phyloP scores from a whole-genome alignment of 2,113 vertebrate genomes.

The Trochalopteron elliotii region DNA sequence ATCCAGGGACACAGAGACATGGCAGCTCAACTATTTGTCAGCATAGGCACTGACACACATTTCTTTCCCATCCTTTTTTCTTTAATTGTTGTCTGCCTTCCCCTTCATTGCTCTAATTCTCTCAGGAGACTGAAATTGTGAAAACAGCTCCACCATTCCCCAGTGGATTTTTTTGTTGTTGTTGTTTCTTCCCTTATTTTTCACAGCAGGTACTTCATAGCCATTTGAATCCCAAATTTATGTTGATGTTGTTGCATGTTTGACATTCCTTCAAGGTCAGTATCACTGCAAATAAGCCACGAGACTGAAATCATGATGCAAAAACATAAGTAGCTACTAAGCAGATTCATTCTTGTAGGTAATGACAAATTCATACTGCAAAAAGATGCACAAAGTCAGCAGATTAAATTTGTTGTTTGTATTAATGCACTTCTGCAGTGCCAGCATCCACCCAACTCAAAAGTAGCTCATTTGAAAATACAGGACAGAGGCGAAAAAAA shows the following conservation, averaged over 20 bases:
- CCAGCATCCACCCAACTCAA: neutral
- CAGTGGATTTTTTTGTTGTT: neutral
- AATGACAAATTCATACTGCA: neutral
- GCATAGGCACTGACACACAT: fast-evolving
- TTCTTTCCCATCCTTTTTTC: neutral
- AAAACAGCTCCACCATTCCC: neutral
- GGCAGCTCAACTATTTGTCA: neutral
- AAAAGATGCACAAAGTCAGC: neutral
- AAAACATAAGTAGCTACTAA: neutral
- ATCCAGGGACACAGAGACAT: neutral
- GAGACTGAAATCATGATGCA: neutral
- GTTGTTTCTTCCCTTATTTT: neutral
- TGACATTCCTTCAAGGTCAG: constrained; percentile 37
- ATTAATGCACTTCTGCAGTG: neutral
- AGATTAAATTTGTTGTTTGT: neutral
- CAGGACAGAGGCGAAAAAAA: neutral
- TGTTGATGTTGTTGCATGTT: neutral
- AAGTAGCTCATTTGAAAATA: neutral
- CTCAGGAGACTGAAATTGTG: neutral
- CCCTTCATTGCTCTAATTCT: neutral
- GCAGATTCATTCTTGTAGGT: neutral
- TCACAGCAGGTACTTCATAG: neutral
- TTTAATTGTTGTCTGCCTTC: neutral
- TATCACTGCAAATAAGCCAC: neutral
- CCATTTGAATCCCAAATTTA: neutral